phyloP scores from a whole-genome alignment of 1,140 invertebrate genomes.

The Musca domestica region DNA sequence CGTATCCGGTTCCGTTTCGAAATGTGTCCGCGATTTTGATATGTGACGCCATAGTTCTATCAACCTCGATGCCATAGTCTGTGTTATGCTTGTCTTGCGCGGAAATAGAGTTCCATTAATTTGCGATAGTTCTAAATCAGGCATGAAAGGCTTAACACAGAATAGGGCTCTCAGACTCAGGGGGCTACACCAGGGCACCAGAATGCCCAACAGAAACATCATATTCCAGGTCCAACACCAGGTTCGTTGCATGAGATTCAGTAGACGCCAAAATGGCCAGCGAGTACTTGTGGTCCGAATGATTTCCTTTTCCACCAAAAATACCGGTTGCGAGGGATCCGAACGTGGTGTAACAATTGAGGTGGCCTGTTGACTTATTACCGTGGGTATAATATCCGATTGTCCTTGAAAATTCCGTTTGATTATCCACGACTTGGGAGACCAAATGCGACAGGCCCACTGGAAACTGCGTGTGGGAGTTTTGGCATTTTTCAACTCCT shows the following conservation, averaged over 20 bases:
- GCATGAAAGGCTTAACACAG: slow-evolving; percentile 78
- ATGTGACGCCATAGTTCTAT: slow-evolving; percentile 84
- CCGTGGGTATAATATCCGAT: slow-evolving; percentile 84
- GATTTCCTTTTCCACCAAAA: slow-evolving; percentile 74
- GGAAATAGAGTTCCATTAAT: slow-evolving; percentile 87
- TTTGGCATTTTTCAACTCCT: slow-evolving; percentile 83
- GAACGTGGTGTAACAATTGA: slow-evolving; percentile 84
- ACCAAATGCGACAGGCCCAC: slow-evolving; percentile 87
- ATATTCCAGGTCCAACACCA: slow-evolving; percentile 94
- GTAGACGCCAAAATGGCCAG: slow-evolving; percentile 85
- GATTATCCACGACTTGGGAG: slow-evolving; percentile 81
- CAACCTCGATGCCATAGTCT: slow-evolving; percentile 81
- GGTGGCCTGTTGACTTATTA: slow-evolving; percentile 75
- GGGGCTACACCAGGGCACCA: slow-evolving; percentile 88
- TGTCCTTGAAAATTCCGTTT: slow-evolving; percentile 77
- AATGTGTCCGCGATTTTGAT: slow-evolving; percentile 83
- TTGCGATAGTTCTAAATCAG: slow-evolving; percentile 81
- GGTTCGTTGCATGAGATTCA: slow-evolving; percentile 60
- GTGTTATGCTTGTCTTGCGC: slow-evolving; percentile 79
- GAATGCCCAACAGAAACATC: slow-evolving; percentile 85
- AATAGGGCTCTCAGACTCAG: slow-evolving; percentile 81
- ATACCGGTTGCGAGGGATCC: slow-evolving; percentile 82
- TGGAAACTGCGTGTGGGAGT: slow-evolving; percentile 80
- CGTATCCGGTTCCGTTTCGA: slow-evolving; percentile 90
- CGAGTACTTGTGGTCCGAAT: slow-evolving; percentile 77